Base-by-base conservation (phyloP, 2,888 invertebrate species). In the Hartigia nigra region DNA sequence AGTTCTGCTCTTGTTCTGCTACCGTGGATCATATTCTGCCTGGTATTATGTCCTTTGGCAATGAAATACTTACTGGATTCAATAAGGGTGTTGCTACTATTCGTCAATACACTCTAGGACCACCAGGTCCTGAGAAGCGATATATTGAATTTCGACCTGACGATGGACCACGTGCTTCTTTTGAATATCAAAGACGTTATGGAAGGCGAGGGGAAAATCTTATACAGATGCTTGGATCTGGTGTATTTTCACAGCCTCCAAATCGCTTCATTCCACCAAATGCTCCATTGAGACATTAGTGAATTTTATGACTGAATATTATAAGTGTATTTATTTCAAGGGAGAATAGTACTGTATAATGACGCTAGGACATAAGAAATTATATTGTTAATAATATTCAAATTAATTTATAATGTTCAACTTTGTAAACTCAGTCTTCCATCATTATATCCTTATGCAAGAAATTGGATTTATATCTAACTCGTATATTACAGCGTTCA, bases 151-250 rank as follows among this genome's bases (percentile, higher is more conserved):
- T 87, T 72, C 77, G 78, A 75, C 87, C 86, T 0, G 87, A 87
- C 1, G 86, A 85, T 14, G 87, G 87, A 31, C 81, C 76, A 4
- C 85, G 84, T 1, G 84, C 84, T 2, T 81, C 87, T 23, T 14
- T 76, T 74, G 78, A 70, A 1, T 87, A 87, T 80, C 87, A 86
- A 74, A 81, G 39, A 9, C 82, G 81, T 12, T 89, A 87, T 37
- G 90, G 90, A 31, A 85, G 84, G n/a, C 85, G 87, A 5, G 90
- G 90, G n/a, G 77, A 86, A 70, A 80, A 84, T 55, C 79, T 90
- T 36, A 86, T 90, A 69, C 86, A 88, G 70, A 81, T 84, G 37
- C 76, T 90, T 5, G 90, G 90, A 23, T 79, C 82, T 4, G 87
- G 87, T 76, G 78, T 14, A 31, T 39, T 31, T 72, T 1, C 72